Evolutionary conservation across 2,113 vertebrate species (phyloP).

Genomic region (Macrotis lagotis): DNA sequence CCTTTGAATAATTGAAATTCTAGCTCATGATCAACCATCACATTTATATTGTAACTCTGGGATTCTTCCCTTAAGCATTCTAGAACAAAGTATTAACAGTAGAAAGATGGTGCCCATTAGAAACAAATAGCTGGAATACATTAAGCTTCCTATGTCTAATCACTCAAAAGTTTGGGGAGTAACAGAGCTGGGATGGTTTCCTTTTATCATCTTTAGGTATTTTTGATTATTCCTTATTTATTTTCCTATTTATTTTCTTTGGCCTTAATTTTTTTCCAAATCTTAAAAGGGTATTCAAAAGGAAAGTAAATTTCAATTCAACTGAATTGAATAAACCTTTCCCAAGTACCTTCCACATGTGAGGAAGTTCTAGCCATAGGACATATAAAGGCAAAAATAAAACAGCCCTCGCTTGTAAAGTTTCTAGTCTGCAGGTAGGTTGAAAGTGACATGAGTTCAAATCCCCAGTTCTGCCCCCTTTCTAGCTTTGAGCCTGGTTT

Average conservation of each 20-base stretch:
- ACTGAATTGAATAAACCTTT: background rate
- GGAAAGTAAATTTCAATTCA: background rate
- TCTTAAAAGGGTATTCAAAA: constrained; percentile 9
- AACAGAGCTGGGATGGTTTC: background rate
- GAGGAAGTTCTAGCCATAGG: background rate
- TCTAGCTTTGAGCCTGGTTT: background rate
- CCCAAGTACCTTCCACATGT: background rate
- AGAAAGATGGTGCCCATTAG: background rate
- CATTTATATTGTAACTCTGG: background rate
- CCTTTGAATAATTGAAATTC: background rate
- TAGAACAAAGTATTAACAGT: constrained; percentile 28
- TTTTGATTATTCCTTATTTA: constrained; percentile 11
- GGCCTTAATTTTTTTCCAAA: constrained; percentile 30
- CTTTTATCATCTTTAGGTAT: constrained; percentile 20
- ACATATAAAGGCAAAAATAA: background rate
- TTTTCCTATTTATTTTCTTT: background rate
- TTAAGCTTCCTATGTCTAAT: constrained; percentile 18
- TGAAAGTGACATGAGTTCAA: background rate
- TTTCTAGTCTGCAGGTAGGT: background rate
- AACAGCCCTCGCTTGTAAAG: background rate
- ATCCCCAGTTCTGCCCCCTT: background rate
- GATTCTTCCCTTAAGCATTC: constrained; percentile 40
- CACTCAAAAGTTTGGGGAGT: background rate
- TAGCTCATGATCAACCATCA: background rate
- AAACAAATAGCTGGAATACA: constrained; percentile 16